Conservation (phyloP, 2,113 vertebrate species). For the Peromyscus polionotus region DNA sequence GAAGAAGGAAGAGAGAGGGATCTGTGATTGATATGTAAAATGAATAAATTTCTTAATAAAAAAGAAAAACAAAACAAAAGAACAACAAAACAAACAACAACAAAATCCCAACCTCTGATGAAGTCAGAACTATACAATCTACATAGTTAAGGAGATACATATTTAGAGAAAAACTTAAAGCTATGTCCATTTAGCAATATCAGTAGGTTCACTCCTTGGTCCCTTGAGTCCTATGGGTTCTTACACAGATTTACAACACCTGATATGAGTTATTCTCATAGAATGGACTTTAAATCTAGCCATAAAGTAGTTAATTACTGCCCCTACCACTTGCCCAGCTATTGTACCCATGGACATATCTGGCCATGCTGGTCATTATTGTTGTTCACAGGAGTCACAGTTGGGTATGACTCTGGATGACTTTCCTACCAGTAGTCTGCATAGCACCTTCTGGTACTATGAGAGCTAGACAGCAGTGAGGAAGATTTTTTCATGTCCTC, state of each 20-base stretch:
- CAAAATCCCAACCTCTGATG: not conserved
- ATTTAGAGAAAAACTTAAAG: no score
- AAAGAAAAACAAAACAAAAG: no score
- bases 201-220: not conserved
- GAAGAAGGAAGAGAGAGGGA: no score
- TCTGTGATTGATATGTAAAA: no score
- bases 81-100: not conserved
- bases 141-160: not conserved
- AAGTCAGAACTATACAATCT: not conserved
- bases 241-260: not conserved
- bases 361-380: not conserved
- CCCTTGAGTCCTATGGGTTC: not conserved
- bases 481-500: not conserved
- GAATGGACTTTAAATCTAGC: not conserved
- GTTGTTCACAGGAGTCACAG: not conserved
- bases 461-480: not conserved
- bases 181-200: not conserved
- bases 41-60: no score
- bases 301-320: not conserved
- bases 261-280: not conserved
- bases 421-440: no score
- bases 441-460: not conserved
- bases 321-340: no score
- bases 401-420: no score
- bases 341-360: not conserved